phyloP scores from a whole-genome alignment of 2,888 invertebrate genomes.

The Phorcus lineatus region DNA sequence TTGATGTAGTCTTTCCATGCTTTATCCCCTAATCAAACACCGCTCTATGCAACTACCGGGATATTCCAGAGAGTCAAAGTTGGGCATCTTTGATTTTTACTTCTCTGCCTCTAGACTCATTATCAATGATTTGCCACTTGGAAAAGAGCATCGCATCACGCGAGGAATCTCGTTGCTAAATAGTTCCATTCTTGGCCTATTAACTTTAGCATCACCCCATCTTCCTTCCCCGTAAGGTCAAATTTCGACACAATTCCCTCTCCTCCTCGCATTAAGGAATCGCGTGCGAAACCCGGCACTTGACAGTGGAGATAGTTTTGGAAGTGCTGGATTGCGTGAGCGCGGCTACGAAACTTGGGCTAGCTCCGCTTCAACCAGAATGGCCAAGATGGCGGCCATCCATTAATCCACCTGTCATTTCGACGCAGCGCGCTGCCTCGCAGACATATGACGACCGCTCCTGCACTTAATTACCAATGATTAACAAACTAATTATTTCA shows the following conservation, averaged over 20 bases:
- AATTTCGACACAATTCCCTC: conserved; percentile 23
- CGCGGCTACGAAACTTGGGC: conserved; percentile 1
- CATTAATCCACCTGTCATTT: conserved; percentile 22
- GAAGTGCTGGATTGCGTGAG: conserved; percentile 16
- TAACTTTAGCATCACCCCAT: conserved; percentile 19
- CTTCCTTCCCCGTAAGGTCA: conserved; percentile 13
- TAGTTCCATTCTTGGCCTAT: conserved; percentile 25
- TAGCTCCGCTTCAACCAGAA: conserved; percentile 6
- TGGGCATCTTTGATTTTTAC: conserved; percentile 15
- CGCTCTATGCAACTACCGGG: too few species aligned
- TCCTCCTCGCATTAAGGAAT: conserved; percentile 23
- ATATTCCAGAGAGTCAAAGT: too few species aligned
- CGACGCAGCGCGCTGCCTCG: conserved; percentile 1
- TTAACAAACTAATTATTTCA: conserved; percentile 25
- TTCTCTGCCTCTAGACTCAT: conserved; percentile 8
- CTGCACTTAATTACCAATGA: conserved; percentile 14
- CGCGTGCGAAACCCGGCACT: conserved; percentile 21
- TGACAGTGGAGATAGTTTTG: conserved; percentile 2
- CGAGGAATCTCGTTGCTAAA: neutral
- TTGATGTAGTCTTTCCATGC: too few species aligned
- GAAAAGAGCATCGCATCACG: conserved; percentile 19
- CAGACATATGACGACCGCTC: conserved; percentile 8
- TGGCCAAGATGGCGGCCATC: neutral
- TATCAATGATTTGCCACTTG: conserved; percentile 21
- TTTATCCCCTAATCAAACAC: too few species aligned